Percentiles rank a stretch among this genome's conserved stretches.
Conservation (phyloP, 1,140 invertebrate genomes). For the Hermatobates lingyangjiaoensis region DNA sequence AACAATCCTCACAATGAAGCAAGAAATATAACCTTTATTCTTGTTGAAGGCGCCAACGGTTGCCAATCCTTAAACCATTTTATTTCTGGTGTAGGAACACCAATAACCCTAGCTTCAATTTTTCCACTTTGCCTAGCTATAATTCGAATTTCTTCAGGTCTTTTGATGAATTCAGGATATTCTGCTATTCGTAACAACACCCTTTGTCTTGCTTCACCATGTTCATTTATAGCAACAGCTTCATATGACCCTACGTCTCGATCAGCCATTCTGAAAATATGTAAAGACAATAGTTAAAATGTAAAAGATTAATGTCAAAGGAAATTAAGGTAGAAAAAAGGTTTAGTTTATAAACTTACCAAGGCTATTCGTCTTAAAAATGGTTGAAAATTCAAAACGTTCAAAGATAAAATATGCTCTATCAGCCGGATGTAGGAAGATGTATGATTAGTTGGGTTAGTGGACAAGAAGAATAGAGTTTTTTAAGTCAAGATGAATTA, state of each 20-base stretch:
- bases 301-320: too few relatives aligned
- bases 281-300: too few relatives aligned
- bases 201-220: slow-evolving; percentile 68
- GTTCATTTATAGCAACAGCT: slow-evolving; percentile 79
- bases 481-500: too few relatives aligned
- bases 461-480: too few relatives aligned
- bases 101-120: slow-evolving; percentile 69
- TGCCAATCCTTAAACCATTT: slow-evolving; percentile 97
- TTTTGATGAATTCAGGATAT: slow-evolving; percentile 70
- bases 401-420: too few relatives aligned
- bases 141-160: slow-evolving; percentile 63
- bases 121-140: slow-evolving; percentile 49
- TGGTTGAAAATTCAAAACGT: too few relatives aligned
- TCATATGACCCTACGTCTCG: slow-evolving; percentile 85
- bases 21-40: slow-evolving; percentile 44
- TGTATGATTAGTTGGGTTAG: too few relatives aligned
- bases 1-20: not conserved
- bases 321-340: too few relatives aligned
- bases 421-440: too few relatives aligned
- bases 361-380: too few relatives aligned
- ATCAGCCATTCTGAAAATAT: slow-evolving; percentile 50
- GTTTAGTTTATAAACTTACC: too few relatives aligned
- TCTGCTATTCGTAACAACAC: slow-evolving; percentile 77
- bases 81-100: slow-evolving; percentile 82
- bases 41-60: slow-evolving; percentile 54